Evolutionary conservation across 2,113 vertebrate genomes (phyloP).

Genomic region (Pongo abelii): DNA sequence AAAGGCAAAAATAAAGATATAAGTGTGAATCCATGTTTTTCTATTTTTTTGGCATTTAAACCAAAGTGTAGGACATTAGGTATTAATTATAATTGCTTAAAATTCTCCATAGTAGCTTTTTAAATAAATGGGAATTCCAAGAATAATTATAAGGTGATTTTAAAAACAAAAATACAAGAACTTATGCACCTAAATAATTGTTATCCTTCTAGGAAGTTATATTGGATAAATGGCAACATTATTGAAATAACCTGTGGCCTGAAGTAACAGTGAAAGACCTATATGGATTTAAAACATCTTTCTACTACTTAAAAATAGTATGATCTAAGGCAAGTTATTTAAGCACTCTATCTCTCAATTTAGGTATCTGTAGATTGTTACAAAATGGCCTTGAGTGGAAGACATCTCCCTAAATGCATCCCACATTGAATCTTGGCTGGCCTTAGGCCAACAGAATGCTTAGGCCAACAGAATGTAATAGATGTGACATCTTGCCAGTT

Average conservation of each 20-base stretch:
- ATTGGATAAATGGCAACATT: neutral
- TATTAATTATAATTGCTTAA: conserved; percentile 33
- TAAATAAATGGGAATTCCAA: neutral
- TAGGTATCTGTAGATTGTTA: neutral
- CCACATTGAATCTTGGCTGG: neutral
- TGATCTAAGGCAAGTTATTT: neutral
- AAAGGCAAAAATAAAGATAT: conserved; percentile 41
- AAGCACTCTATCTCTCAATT: neutral
- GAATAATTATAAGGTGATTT: conserved; percentile 40
- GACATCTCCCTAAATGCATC: neutral
- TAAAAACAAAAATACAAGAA: conserved; percentile 11
- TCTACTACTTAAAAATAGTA: neutral
- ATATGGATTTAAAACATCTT: neutral
- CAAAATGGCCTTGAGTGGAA: neutral
- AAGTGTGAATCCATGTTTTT: neutral
- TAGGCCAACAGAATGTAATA: neutral
- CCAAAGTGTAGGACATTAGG: neutral
- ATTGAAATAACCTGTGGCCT: neutral
- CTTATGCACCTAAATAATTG: neutral
- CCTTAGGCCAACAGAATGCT: neutral
- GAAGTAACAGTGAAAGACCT: neutral
- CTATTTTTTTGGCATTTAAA: neutral
- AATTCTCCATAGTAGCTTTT: conserved; percentile 7
- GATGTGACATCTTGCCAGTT: neutral
- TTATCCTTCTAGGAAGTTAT: neutral